phyloP scores from a whole-genome alignment of 2,113 vertebrate species.

The Myiozetetes cayanensis region DNA sequence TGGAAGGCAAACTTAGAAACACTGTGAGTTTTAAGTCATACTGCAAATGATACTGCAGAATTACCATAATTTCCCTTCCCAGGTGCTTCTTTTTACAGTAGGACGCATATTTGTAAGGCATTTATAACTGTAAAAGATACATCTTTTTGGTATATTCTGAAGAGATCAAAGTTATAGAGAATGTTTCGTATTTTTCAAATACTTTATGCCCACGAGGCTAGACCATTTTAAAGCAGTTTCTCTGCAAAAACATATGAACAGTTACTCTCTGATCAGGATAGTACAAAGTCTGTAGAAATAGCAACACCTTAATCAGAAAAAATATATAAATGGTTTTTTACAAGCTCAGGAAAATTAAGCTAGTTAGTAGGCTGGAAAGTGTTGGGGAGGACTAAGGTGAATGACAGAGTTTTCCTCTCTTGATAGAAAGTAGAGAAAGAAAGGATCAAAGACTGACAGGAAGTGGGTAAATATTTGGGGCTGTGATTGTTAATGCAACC shows the following conservation, averaged over 20 bases:
- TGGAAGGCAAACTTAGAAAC: not conserved
- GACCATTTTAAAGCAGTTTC: not conserved
- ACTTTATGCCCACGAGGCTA: not conserved
- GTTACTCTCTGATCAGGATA: not conserved
- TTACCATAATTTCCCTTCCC: not conserved
- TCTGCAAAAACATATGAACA: not conserved
- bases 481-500: not conserved
- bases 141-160: not conserved
- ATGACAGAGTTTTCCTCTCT: not conserved
- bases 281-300: not conserved
- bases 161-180: not conserved
- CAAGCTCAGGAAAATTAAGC: not conserved
- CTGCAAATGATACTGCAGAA: not conserved
- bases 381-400: not conserved
- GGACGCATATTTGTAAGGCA: not conserved
- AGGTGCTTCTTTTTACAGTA: not conserved
- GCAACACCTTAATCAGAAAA: not conserved
- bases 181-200: not conserved
- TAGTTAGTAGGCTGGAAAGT: not conserved
- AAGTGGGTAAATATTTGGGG: not conserved
- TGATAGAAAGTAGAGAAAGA: not conserved
- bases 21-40: not conserved
- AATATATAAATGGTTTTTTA: not conserved
- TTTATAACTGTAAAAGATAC: not conserved
- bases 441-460: not conserved